A percentile compares a stretch with the other conserved stretches of the same genome.
phyloP scores from a whole-genome alignment of 2,888 invertebrate genomes.

The Polietes domitor region DNA sequence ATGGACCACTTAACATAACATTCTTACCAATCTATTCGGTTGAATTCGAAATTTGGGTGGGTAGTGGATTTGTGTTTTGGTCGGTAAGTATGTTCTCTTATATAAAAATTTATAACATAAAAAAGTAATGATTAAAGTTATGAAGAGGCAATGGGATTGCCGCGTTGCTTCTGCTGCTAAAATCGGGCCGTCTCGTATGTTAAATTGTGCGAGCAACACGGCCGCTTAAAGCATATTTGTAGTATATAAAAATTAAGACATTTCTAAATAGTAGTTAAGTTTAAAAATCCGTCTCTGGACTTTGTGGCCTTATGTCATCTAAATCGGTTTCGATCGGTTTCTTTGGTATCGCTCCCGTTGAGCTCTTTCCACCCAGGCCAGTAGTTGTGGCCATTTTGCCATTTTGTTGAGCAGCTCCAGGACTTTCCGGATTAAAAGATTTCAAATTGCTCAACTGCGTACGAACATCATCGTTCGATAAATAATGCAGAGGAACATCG shows the following conservation, averaged over 20 bases:
- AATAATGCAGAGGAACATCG: slow-evolving; percentile 78
- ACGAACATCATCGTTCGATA: slow-evolving; percentile 77
- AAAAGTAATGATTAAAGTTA: not conserved
- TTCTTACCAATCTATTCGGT: not conserved
- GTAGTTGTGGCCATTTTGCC: not conserved
- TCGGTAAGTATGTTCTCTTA: too few species aligned
- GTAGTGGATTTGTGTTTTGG: too few species aligned
- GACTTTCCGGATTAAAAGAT: slow-evolving; percentile 72
- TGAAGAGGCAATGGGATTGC: too few species aligned
- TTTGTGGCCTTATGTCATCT: slow-evolving; percentile 73
- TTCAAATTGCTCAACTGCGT: slow-evolving; percentile 75
- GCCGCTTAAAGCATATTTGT: too few species aligned
- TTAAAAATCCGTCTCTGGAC: slow-evolving; percentile 79
- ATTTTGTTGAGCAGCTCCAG: not conserved
- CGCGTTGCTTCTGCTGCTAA: too few species aligned
- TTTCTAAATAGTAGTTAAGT: not conserved
- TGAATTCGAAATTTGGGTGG: not conserved
- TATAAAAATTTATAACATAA: too few species aligned
- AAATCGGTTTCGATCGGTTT: slow-evolving; percentile 55
- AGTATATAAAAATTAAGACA: not conserved
- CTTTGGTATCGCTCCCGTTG: not conserved
- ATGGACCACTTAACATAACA: not conserved
- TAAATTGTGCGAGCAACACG: too few species aligned
- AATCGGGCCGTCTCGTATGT: too few species aligned
- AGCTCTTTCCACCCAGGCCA: not conserved